phyloP scores from a whole-genome alignment of 2,113 vertebrate genomes.

The Macquaria ambigua region DNA sequence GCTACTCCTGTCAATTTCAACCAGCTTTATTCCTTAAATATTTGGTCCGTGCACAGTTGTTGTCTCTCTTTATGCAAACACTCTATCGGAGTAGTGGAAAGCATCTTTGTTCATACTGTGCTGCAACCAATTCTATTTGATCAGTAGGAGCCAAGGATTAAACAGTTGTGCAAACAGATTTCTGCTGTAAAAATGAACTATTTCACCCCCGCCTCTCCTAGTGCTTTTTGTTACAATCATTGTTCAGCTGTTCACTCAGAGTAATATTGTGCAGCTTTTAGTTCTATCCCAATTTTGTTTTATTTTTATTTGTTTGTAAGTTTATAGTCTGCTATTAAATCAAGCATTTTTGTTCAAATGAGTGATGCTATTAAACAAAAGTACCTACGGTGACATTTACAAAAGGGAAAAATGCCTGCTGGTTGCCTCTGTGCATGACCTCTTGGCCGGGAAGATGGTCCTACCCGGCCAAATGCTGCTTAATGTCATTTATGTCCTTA shows the following conservation, averaged over 20 bases:
- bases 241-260: conserved; percentile 33
- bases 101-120: conserved; percentile 6
- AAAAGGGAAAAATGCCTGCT: conserved; percentile 79
- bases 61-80: conserved; percentile 55
- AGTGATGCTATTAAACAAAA: conserved; percentile 61
- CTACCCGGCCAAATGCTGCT: conserved; percentile 80
- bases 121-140: conserved; percentile 10
- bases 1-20: conserved; percentile 28
- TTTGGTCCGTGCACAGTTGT: conserved; percentile 31
- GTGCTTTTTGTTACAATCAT: conserved; percentile 30
- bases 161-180: conserved; percentile 19
- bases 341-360: conserved; percentile 69
- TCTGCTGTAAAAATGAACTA: conserved; percentile 66
- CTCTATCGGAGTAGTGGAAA: background rate
- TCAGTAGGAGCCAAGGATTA: conserved; percentile 17
- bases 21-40: conserved; percentile 31
- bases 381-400: conserved; percentile 69
- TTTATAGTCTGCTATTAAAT: conserved; percentile 68
- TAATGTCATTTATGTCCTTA: conserved; percentile 74
- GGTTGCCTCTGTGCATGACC: conserved; percentile 83
- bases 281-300: conserved; percentile 22
- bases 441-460: conserved; percentile 66
- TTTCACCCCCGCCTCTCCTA: background rate
- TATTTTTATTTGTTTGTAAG: conserved; percentile 1
- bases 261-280: conserved; percentile 46